Conservation (phyloP, 2,797 vertebrate species). For the Myripristis murdjan region DNA sequence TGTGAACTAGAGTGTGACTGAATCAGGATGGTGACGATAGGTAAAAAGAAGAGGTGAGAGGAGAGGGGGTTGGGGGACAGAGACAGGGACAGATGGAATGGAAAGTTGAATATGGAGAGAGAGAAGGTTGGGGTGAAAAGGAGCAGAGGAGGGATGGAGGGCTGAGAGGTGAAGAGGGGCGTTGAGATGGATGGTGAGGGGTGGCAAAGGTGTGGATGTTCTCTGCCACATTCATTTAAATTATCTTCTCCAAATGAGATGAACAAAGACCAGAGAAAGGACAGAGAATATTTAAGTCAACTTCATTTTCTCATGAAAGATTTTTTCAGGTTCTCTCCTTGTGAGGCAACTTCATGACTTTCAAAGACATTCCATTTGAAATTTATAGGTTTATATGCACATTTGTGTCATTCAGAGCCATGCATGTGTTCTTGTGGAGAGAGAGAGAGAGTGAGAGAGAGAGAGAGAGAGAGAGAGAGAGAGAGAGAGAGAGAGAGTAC, state of each 20-base stretch:
- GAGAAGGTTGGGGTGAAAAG: constrained; percentile 64
- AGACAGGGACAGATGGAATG: constrained; percentile 55
- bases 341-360: constrained; percentile 10
- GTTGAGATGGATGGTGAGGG: constrained; percentile 42
- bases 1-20: constrained; percentile 74
- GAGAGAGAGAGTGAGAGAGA: constrained; percentile 38
- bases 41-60: constrained; percentile 34
- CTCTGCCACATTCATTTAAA: constrained; percentile 57
- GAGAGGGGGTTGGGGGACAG: constrained; percentile 14
- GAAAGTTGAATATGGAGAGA: constrained; percentile 50
- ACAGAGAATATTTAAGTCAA: constrained; percentile 18
- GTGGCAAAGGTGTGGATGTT: constrained; percentile 57
- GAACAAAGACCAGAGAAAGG: constrained; percentile 30
- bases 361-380: constrained; percentile 33
- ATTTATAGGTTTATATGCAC: constrained; percentile 40
- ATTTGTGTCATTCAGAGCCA: constrained; percentile 41
- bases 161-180: constrained; percentile 28
- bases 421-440: constrained; percentile 42
- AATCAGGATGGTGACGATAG: constrained; percentile 65
- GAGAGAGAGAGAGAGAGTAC: constrained; percentile 55
- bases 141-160: constrained; percentile 39
- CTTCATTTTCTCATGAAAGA: constrained; percentile 33
- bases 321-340: constrained; percentile 30
- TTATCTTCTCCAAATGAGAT: constrained; percentile 24
- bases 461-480: constrained; percentile 32